These are phyloP conservation scores for Lycaena phlaeas DNA, from an alignment of 2,888 invertebrate species.

Conservation along the genomic window DNA sequence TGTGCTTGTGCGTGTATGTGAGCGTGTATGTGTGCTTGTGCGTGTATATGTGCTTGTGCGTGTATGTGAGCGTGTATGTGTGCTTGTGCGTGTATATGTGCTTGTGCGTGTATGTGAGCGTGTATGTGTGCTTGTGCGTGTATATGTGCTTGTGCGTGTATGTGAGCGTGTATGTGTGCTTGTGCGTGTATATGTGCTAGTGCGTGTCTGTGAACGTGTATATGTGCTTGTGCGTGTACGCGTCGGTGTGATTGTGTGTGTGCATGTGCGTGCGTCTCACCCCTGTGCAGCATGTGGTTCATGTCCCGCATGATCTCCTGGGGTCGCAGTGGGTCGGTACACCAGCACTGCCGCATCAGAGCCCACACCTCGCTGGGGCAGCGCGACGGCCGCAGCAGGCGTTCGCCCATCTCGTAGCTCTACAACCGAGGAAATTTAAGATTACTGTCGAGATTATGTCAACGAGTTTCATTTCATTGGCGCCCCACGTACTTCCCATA, in stretches of 20 bases:
- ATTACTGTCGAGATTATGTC: too few species aligned
- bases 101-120: background rate
- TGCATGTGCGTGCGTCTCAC: slow-evolving; percentile 33
- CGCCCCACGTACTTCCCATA: too few species aligned
- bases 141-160: too few species aligned
- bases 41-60: too few species aligned
- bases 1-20: background rate
- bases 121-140: background rate
- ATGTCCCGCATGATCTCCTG: slow-evolving; percentile 90
- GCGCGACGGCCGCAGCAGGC: slow-evolving; percentile 76
- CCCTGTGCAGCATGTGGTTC: slow-evolving; percentile 83
- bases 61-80: too few species aligned
- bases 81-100: background rate
- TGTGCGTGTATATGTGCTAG: too few species aligned
- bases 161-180: background rate
- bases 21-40: background rate
- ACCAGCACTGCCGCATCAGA: slow-evolving; percentile 84
- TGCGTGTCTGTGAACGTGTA: too few species aligned
- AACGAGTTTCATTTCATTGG: too few species aligned
- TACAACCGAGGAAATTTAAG: slow-evolving; percentile 29
- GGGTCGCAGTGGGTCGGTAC: slow-evolving; percentile 81
- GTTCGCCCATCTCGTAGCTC: slow-evolving; percentile 79
- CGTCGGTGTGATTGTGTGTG: background rate
- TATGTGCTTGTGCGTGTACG: background rate
- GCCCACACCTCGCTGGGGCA: slow-evolving; percentile 83